Evolutionary conservation across 2,797 vertebrate species (phyloP).

Genomic region (Sebastes hubbsi): DNA sequence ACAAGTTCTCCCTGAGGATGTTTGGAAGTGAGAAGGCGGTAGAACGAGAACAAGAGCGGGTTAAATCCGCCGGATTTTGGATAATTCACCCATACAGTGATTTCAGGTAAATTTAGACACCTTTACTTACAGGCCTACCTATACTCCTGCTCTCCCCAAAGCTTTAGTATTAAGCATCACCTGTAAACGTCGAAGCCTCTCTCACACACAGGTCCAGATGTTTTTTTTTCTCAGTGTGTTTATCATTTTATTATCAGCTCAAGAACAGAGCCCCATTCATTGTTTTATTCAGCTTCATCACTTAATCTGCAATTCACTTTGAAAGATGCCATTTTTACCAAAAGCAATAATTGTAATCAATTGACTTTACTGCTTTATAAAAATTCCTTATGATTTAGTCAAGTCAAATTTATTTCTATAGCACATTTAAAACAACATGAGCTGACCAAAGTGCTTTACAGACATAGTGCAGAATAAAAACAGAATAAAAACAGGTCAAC

Average conservation of each 20-base stretch:
- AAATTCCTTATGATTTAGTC: background rate
- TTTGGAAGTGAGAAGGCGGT: slow-evolving; percentile 99
- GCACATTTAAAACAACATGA: too few relatives aligned
- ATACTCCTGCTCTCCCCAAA: background rate
- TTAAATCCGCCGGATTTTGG: slow-evolving; percentile 99
- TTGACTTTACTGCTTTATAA: background rate
- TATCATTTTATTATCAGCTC: slow-evolving; percentile 1
- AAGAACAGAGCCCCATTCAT: background rate
- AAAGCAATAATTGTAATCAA: background rate
- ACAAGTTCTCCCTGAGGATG: slow-evolving; percentile 99
- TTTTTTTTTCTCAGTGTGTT: slow-evolving; percentile 10
- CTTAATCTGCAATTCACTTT: background rate
- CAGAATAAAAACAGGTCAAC: too few relatives aligned
- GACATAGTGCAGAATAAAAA: too few relatives aligned
- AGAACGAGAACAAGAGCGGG: slow-evolving; percentile 96
- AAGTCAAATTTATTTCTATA: too few relatives aligned
- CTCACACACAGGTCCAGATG: slow-evolving; percentile 37
- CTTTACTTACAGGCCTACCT: background rate
- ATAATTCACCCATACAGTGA: slow-evolving; percentile 99
- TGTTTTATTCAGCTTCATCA: slow-evolving; percentile 5
- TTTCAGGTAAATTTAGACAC: slow-evolving; percentile 90
- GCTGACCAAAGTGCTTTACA: too few relatives aligned
- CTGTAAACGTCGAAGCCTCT: background rate
- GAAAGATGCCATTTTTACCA: background rate
- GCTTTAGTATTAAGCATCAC: slow-evolving; percentile 12